Conservation (phyloP, 2,888 invertebrate genomes). For the Chloromyia formosa region DNA sequence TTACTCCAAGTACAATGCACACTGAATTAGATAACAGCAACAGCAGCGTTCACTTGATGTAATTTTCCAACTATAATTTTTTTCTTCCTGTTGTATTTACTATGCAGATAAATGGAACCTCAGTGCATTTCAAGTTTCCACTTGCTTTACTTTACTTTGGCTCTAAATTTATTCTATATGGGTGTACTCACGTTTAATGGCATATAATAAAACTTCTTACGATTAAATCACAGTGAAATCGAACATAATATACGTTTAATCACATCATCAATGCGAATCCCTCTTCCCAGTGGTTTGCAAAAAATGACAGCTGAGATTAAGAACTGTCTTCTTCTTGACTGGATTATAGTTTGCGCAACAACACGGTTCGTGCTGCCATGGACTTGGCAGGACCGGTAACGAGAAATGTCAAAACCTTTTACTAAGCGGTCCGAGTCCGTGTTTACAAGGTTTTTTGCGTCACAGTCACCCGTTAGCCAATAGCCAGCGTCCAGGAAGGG, state of each 20-base stretch:
- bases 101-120: not conserved
- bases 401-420: too few species aligned
- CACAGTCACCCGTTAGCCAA: too few species aligned
- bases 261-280: conserved; percentile 27
- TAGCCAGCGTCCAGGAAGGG: too few species aligned
- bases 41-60: not conserved
- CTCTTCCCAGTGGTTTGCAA: conserved; percentile 8
- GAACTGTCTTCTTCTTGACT: not conserved
- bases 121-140: not conserved
- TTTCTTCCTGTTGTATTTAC: not conserved
- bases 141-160: too few species aligned
- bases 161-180: too few species aligned
- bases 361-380: too few species aligned
- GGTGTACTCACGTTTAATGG: conserved; percentile 16
- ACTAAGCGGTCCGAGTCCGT: too few species aligned
- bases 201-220: not conserved
- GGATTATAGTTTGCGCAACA: too few species aligned
- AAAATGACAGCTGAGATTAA: conserved; percentile 23
- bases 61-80: not conserved
- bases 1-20: not conserved
- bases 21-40: conserved; percentile 17
- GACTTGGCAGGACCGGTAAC: too few species aligned
- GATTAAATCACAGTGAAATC: conserved; percentile 32
- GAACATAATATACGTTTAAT: conserved; percentile 31
- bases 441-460: too few species aligned